Base-by-base conservation (phyloP, 2,888 invertebrate genomes). In the Apodemia hepburni region DNA sequence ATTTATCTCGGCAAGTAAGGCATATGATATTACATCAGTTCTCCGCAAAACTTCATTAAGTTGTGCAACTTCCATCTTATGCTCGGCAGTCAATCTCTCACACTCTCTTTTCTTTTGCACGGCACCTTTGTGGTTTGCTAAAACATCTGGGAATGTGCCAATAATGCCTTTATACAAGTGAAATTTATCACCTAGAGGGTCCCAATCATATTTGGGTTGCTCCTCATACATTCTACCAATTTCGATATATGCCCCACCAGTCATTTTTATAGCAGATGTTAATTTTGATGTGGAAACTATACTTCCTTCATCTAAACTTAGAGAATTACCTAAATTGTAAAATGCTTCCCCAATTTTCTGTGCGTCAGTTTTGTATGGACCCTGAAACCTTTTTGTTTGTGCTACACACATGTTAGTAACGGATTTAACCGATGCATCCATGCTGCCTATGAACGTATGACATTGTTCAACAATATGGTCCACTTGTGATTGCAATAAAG, bases 141-240 rank as follows among this genome's bases (percentile, higher is more conserved):
- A 92, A 61, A 97, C 96, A 74, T 98, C 98, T 0, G 99, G 99
- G 77, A 98, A 97, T 65, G 95, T 95, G 64, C 95, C 94, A 9
- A 99, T 95, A 62, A 99, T 95, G 61, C 99, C 99, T 83, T 97
- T 97, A 89, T 99, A 99, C 72, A 99, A 95, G 79, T 98, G 98
- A 69, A 99, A 93, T 72, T 96, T 96, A 83, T 99, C 98, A 58
- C 96, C 94, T 35, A 99, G 92, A 1, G 97, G 97, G 73, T 98
- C 97, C 95, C 97, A 97, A 82, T 98, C 98, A 63, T 94, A 93
- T 79, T 96, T 97, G 0, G 97, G 96, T 81, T 98, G 98, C 64
- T 98, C 97, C 70, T 98, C 98, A 82, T 95, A 98, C 81, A 98
- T 92, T 77, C 95, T 94, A 0, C 97, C 98, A 69, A 99, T 97